Percentiles rank a stretch among this genome's conserved stretches.
These are phyloP conservation scores for Etia nguti DNA, from an alignment of 2,113 vertebrate species.

Conservation along the genomic window DNA sequence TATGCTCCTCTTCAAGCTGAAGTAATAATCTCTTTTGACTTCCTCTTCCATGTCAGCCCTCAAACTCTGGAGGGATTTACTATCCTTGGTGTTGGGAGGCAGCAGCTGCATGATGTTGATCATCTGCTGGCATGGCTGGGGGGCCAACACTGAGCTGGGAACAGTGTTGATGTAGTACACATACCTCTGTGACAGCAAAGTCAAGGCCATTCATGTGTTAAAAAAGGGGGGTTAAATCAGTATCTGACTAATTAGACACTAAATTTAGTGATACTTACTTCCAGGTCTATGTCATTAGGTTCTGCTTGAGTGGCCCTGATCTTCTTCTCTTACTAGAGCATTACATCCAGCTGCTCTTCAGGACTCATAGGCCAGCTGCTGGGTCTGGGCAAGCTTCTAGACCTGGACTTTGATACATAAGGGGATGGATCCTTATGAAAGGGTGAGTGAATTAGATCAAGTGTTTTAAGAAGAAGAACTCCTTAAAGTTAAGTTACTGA, in stretches of 20 bases:
- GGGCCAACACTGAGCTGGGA: conserved; percentile 74
- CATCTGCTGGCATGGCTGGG: conserved; percentile 71
- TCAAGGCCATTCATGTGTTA: background rate
- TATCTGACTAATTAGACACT: background rate
- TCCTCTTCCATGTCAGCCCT: conserved; percentile 68
- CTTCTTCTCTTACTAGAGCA: conserved; percentile 72
- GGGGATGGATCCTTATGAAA: background rate
- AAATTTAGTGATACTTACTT: conserved; percentile 62
- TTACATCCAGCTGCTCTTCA: conserved; percentile 78
- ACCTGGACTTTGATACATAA: background rate
- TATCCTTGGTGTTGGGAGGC: conserved; percentile 58
- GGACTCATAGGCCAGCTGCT: conserved; percentile 75
- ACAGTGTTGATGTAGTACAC: conserved; percentile 78
- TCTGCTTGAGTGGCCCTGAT: conserved; percentile 36
- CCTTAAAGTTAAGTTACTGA: background rate
- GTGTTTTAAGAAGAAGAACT: background rate
- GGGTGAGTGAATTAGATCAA: background rate
- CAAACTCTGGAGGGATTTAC: conserved; percentile 46
- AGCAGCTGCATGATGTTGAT: conserved; percentile 69
- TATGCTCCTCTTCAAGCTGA: conserved; percentile 78
- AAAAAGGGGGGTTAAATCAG: background rate
- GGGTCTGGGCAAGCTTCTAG: background rate
- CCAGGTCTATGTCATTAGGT: conserved; percentile 75
- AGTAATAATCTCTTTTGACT: conserved; percentile 71
- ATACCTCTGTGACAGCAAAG: conserved; percentile 76